phyloP scores from a whole-genome alignment of 2,888 invertebrate species.

The Aproaerema taeniolella region DNA sequence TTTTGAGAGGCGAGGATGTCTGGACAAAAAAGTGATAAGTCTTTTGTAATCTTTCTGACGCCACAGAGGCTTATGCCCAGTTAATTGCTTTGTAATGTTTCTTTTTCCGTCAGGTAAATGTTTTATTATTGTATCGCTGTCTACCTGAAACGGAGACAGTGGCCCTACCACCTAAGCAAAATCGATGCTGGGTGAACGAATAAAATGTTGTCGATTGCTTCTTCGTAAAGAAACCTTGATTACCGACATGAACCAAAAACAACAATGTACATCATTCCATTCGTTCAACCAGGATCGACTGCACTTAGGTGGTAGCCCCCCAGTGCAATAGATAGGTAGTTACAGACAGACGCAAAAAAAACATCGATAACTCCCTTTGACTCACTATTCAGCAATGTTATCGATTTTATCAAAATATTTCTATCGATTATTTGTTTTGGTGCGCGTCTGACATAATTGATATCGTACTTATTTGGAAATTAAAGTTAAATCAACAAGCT shows the following conservation, averaged over 20 bases:
- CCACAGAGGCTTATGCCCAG: conserved; percentile 62
- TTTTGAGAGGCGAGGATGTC: not conserved
- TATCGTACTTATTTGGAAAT: conserved; percentile 17
- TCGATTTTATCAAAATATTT: conserved; percentile 42
- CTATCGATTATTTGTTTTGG: conserved; percentile 48
- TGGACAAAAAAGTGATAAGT: conserved; percentile 64
- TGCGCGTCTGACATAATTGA: conserved; percentile 22
- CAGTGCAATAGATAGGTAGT: conserved; percentile 43
- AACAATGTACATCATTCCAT: no score
- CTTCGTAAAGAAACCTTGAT: no score
- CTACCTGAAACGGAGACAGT: conserved; percentile 71
- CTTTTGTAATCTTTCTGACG: conserved; percentile 73
- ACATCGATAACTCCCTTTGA: conserved; percentile 42
- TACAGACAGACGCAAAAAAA: conserved; percentile 44
- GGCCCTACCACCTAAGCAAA: no score
- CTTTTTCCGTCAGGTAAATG: conserved; percentile 57
- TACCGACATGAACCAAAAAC: no score
- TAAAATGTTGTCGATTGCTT: no score
- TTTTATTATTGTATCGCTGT: conserved; percentile 62
- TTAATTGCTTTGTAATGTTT: conserved; percentile 69
- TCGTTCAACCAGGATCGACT: no score
- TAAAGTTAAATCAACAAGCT: conserved; percentile 9
- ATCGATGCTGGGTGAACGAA: no score
- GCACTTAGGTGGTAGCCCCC: no score
- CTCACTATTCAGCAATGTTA: conserved; percentile 49